Base-by-base conservation (phyloP, 2,113 vertebrate species). In the Choloepus hoffmanni region DNA sequence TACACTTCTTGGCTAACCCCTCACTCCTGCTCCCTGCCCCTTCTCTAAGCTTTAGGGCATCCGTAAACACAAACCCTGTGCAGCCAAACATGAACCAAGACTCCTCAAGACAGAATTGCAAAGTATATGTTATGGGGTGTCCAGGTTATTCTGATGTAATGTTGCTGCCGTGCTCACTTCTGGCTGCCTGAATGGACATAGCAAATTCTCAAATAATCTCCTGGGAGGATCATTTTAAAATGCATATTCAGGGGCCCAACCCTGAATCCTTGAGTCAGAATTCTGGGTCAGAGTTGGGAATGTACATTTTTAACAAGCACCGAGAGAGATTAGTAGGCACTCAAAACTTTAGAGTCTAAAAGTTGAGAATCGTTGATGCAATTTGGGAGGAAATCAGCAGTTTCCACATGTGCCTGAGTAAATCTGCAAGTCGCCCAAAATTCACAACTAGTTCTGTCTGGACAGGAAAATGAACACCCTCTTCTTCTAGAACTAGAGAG, bases 271-370 rank as follows among this genome's bases (percentile, higher is more conserved):
- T 28, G 45, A n/a, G 1, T 40, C 8, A 7, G 26, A 63, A 23
- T 33, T 65, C 62, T 50, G 10, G 72, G 16, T 0, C 15, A 30
- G 24, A 55, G 15, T 60, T 76, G 68, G 14, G 8, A 23, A 26
- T 23, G 18, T 12, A 16, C 11, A 0, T 5, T 60, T 78, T 30
- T 4, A 16, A n/a, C 24, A 36, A 88, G 2, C n/a, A 23, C 16
- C 15, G 28, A 30, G 18, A 33, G 14, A 70, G 48, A 0, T 15
- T 7, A 1, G 0, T 12, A 9, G 28, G 63, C n/a, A 1, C 19
- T 0, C 13, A 30, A 28, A 33, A 33, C 48, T n/a, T 10, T 1
- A 21, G 45, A 40, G 26, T 33, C 14, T 28, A 1, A 33, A 23
- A 14, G 33, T 1, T 21, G 45, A 63, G 40, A 30, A 26, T 40